Base-by-base conservation (phyloP, 1,140 invertebrate species). In the Drosophila suzukii region DNA sequence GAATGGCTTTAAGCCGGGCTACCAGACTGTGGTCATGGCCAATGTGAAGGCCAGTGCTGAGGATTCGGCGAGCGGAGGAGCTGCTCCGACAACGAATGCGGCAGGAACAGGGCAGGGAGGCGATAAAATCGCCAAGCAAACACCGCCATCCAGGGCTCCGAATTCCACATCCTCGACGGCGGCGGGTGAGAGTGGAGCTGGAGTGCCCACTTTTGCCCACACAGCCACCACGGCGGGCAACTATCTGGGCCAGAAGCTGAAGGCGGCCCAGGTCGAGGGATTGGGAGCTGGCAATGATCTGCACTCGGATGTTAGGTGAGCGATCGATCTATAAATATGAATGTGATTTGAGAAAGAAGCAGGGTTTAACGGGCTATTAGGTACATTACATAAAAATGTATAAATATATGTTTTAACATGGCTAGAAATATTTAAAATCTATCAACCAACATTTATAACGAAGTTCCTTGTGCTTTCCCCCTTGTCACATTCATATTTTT, bases 261-360 rank as follows among this genome's bases (percentile, higher is more conserved):
- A 92, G 76, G 91, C 91, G 24, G 88, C 91, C 10, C 90, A 92
- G 39, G 86, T 91, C 12, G 91, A 92, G 59, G 88, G 91, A 32
- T 50, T 91, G 10, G 90, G 90, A 11, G 89, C 84, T 15, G 88
- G 85, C 84, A 92, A 89, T 46, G 91, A 92, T 39, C 47, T 88
- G 39, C 86, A 88, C 53, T 54, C 76, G 34, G 91, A 92, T 81
- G 91, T 85, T 75, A 92, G 91, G 91, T 92, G 47, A 88, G 89
- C 57, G 2, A 6, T 3, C 1, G 3, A 27, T 27, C 3, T 4
- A 27, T 27, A 27, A 27, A 27, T 27, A 27, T 4, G 27, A 27
- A 27, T 27, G 27, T 27, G 27, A 27, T 27, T 27, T 27, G 27
- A 4, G 27, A 27, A 27, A 27, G 5, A 5, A 27, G 27, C 27